Evolutionary conservation across 2,113 vertebrate genomes (phyloP).

Genomic region (Pandion haliaetus): DNA sequence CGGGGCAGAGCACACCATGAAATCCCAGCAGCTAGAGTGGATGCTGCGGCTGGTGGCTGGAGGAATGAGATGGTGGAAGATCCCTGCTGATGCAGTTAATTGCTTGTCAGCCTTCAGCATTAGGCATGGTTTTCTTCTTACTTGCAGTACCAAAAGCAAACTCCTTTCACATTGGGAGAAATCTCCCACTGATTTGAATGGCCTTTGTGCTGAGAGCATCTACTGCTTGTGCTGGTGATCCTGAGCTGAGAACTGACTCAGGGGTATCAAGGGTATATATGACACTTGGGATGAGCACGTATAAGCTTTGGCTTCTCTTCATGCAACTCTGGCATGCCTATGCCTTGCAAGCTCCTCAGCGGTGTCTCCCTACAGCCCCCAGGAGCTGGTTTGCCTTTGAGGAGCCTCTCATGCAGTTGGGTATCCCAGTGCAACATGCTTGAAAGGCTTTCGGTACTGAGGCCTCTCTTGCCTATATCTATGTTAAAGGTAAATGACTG

Average conservation of each 20-base stretch:
- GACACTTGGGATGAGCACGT: neutral
- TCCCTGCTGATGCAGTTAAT: neutral
- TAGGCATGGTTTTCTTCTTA: neutral
- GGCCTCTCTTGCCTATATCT: neutral
- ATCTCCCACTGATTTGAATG: neutral
- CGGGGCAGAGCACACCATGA: neutral
- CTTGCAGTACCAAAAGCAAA: neutral
- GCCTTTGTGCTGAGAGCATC: neutral
- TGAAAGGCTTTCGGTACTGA: neutral
- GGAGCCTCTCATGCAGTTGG: neutral
- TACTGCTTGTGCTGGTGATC: neutral
- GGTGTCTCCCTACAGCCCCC: neutral
- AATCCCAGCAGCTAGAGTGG: neutral
- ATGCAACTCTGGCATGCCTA: neutral
- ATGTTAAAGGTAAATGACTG: neutral
- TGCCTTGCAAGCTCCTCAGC: neutral
- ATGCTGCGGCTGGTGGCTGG: neutral
- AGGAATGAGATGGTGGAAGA: neutral
- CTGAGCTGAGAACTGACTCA: neutral
- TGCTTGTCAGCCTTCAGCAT: neutral
- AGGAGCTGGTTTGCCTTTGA: neutral
- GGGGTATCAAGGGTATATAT: accelerated
- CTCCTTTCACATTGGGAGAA: neutral
- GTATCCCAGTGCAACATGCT: neutral
- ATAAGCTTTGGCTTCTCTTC: neutral